Evolutionary conservation across 2,113 vertebrate species (phyloP).

Genomic region (Tricholaema leucomelas): DNA sequence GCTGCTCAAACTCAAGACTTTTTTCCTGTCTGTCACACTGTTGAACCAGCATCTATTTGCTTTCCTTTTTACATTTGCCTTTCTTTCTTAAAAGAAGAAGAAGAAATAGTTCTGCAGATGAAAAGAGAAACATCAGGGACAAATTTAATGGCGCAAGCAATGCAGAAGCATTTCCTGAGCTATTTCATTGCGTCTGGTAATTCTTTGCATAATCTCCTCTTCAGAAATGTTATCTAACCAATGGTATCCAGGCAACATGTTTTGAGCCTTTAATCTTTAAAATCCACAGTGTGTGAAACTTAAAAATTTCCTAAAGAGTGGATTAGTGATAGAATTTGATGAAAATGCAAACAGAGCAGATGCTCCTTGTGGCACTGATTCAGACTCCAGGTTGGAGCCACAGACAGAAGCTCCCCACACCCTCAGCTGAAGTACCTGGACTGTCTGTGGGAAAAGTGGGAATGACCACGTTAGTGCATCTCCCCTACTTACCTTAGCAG

Average conservation of each 20-base stretch:
- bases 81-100: not conserved
- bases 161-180: slow-evolving; percentile 25
- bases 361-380: fast-evolving
- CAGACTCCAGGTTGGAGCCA: not conserved
- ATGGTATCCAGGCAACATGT: not conserved
- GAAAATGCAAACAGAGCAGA: not conserved
- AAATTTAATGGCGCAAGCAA: not conserved
- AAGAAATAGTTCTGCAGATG: not conserved
- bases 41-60: slow-evolving; percentile 5
- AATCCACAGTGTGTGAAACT: slow-evolving; percentile 7
- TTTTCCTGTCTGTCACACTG: not conserved
- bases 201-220: slow-evolving; percentile 33
- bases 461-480: not conserved
- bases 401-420: not conserved
- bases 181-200: not conserved
- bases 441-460: not conserved
- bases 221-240: slow-evolving; percentile 47
- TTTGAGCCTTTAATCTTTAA: slow-evolving; percentile 47
- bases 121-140: not conserved
- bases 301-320: not conserved
- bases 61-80: slow-evolving; percentile 19
- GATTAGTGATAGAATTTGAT: not conserved
- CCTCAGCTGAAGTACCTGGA: not conserved
- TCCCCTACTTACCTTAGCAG: not conserved
- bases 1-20: not conserved